phyloP scores from a whole-genome alignment of 35 echinoderm and acorn worm genomes.

The Ptychodera flava region DNA sequence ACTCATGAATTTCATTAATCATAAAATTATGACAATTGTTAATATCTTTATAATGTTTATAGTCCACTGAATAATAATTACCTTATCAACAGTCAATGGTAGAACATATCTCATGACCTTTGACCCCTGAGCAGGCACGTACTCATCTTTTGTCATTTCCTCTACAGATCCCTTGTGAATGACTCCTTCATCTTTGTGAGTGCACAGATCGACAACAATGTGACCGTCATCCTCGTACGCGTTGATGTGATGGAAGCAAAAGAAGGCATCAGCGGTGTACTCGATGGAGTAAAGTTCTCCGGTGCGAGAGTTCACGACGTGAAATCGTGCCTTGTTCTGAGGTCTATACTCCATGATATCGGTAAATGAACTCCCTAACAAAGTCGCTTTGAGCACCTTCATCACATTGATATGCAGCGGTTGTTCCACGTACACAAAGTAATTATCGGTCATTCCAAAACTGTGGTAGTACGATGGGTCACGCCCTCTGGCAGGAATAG shows the following conservation, averaged over 20 bases:
- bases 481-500: slow-evolving; percentile 33
- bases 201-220: neutral
- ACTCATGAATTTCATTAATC: no score
- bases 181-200: neutral
- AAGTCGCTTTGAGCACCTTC: neutral
- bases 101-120: neutral
- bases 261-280: neutral
- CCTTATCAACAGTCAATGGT: neutral
- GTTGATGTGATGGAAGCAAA: neutral
- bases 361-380: neutral
- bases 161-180: neutral
- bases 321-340: neutral
- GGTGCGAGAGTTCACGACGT: neutral
- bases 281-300: neutral
- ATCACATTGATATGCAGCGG: slow-evolving; percentile 42
- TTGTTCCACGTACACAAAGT: slow-evolving; percentile 76
- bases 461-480: slow-evolving; percentile 80
- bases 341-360: neutral
- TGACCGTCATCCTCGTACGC: neutral
- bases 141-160: neutral
- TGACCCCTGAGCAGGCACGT: neutral
- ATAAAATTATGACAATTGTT: no score
- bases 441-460: slow-evolving; percentile 75
- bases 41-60: no score
- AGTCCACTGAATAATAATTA: no score